Conservation (phyloP, 2,888 invertebrate genomes). For the Congeria kusceri region DNA sequence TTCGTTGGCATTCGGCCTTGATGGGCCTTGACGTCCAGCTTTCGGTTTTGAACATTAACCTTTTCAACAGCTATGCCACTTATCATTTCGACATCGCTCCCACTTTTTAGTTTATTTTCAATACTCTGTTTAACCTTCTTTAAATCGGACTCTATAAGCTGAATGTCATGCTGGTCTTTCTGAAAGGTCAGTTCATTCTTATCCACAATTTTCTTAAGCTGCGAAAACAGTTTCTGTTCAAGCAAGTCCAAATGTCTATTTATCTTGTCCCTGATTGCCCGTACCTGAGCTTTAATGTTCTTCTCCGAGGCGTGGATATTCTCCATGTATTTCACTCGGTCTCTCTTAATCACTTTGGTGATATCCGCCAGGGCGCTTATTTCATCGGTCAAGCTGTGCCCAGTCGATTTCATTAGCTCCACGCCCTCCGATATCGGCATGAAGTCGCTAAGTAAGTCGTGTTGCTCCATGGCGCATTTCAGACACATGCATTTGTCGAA, state of each 20-base stretch:
- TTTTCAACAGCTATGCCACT: constrained; percentile 39
- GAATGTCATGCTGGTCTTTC: constrained; percentile 42
- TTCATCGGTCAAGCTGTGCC: constrained; percentile 43
- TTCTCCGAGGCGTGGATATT: constrained; percentile 38
- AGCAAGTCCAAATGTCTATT: constrained; percentile 49
- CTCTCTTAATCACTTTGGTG: constrained; percentile 31
- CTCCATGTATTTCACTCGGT: constrained; percentile 30
- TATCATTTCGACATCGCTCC: constrained; percentile 34
- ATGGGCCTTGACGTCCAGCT: constrained; percentile 18
- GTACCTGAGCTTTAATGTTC: constrained; percentile 36
- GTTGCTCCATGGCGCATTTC: constrained; percentile 59
- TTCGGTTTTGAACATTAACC: constrained; percentile 28
- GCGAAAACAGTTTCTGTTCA: constrained; percentile 43
- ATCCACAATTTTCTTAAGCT: constrained; percentile 39
- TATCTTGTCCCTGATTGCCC: constrained; percentile 35
- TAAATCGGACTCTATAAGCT: constrained; percentile 41
- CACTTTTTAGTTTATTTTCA: constrained; percentile 24
- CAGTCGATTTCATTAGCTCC: constrained; percentile 32
- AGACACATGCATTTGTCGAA: constrained; percentile 55
- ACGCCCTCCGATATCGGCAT: constrained; percentile 58
- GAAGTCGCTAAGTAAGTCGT: constrained; percentile 52
- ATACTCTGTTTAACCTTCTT: constrained; percentile 44
- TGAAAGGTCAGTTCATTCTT: constrained; percentile 28
- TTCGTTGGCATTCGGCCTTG: constrained; percentile 30
- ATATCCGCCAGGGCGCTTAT: constrained; percentile 32